Conservation (phyloP, 1,140 invertebrate genomes). For the Nephotettix cincticeps region DNA sequence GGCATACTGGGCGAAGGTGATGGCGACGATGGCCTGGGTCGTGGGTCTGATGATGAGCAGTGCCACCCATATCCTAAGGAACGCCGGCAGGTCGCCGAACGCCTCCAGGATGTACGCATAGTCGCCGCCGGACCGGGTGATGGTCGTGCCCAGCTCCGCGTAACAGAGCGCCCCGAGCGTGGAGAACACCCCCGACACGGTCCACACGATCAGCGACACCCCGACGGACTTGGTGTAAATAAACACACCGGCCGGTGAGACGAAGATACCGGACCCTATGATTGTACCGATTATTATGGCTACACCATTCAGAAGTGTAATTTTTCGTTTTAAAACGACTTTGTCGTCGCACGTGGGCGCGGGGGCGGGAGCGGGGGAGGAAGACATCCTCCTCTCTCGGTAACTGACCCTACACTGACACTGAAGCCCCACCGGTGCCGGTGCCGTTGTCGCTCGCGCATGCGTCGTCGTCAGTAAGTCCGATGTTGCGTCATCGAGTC, state of each 20-base stretch:
- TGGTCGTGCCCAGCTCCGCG: slow-evolving; percentile 78
- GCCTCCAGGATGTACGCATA: slow-evolving; percentile 85
- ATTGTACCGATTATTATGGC: slow-evolving; percentile 84
- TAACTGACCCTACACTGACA: not conserved
- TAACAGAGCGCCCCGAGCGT: slow-evolving; percentile 79
- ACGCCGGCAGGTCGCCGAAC: slow-evolving; percentile 87
- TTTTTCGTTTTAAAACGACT: slow-evolving; percentile 74
- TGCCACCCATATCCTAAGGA: slow-evolving; percentile 85
- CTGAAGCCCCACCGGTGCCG: not conserved
- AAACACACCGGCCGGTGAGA: slow-evolving; percentile 72
- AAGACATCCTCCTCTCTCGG: too few species aligned
- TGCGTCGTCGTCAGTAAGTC: not conserved
- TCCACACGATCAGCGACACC: slow-evolving; percentile 71
- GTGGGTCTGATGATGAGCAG: slow-evolving; percentile 78
- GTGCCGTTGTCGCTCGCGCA: not conserved
- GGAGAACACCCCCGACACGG: slow-evolving; percentile 69
- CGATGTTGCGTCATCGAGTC: not conserved
- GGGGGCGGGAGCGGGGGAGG: not conserved
- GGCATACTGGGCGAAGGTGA: slow-evolving; percentile 78
- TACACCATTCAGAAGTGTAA: slow-evolving; percentile 82
- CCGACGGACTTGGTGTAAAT: slow-evolving; percentile 62
- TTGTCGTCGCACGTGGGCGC: slow-evolving; percentile 42
- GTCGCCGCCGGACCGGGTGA: slow-evolving; percentile 74
- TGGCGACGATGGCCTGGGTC: slow-evolving; percentile 78
- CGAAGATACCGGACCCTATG: slow-evolving; percentile 82